phyloP scores from a whole-genome alignment of 2,888 invertebrate genomes.

The Nephrotoma flavescens region DNA sequence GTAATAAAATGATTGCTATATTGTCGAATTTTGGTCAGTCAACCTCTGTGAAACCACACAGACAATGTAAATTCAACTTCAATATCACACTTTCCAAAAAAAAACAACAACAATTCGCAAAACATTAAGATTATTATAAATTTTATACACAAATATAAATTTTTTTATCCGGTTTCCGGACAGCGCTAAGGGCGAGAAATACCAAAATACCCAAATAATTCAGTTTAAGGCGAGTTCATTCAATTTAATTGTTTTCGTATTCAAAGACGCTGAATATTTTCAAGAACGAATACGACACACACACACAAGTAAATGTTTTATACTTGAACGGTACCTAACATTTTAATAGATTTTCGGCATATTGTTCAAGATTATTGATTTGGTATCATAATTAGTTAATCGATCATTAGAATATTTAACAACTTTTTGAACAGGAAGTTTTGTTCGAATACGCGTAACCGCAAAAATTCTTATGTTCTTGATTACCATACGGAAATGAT shows the following conservation, averaged over 20 bases:
- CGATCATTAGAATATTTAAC: no score
- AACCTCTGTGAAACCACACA: not conserved
- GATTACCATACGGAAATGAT: not conserved
- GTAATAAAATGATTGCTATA: not conserved
- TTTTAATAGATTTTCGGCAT: not conserved
- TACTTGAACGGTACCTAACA: not conserved
- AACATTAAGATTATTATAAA: not conserved
- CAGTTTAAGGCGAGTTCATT: not conserved
- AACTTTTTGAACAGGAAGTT: no score
- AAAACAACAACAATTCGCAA: not conserved
- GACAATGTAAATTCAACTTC: not conserved
- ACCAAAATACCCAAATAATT: not conserved
- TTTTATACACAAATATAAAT: not conserved
- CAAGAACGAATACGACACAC: not conserved
- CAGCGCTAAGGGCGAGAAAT: not conserved
- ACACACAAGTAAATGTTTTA: not conserved
- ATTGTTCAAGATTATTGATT: not conserved
- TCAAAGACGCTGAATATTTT: not conserved
- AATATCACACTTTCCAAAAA: not conserved
- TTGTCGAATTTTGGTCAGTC: not conserved
- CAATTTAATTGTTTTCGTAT: not conserved
- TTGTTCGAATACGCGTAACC: no score
- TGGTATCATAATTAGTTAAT: not conserved
- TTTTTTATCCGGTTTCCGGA: not conserved
- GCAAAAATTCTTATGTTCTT: not conserved